These are phyloP conservation scores for Chrysopilus asiliformis DNA, from an alignment of 2,888 invertebrate species.

Conservation along the genomic window DNA sequence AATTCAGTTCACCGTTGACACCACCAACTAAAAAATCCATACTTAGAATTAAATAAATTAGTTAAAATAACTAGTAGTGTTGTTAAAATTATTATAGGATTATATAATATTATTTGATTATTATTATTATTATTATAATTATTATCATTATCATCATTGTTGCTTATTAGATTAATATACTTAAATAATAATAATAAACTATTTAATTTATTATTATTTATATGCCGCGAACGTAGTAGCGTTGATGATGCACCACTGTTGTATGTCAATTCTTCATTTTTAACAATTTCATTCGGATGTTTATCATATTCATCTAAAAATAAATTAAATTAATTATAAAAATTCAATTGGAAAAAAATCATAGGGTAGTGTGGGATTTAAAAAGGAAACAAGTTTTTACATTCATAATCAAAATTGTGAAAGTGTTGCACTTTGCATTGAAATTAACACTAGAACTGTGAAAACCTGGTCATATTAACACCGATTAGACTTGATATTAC, in stretches of 20 bases:
- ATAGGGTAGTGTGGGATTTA: not conserved
- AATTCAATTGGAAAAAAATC: not conserved
- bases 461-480: too few relatives aligned
- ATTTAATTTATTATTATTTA: not conserved
- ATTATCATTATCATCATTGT: constrained; percentile 12
- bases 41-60: constrained; percentile 16
- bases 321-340: not conserved
- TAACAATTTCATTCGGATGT: constrained; percentile 82
- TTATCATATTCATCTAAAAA: constrained; percentile 68
- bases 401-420: too few relatives aligned
- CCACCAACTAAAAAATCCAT: constrained; percentile 12
- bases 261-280: constrained; percentile 81
- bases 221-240: not conserved
- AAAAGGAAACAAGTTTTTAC: too few relatives aligned
- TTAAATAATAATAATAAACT: not conserved
- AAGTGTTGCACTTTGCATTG: too few relatives aligned
- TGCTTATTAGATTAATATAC: not conserved
- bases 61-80: constrained; percentile 20
- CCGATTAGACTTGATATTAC: too few relatives aligned
- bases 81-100: constrained; percentile 20
- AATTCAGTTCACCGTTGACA: constrained; percentile 14
- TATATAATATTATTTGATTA: constrained; percentile 14
- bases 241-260: constrained; percentile 36
- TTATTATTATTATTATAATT: constrained; percentile 15
- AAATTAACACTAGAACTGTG: too few relatives aligned